phyloP scores from a whole-genome alignment of 2,797 vertebrate genomes.

The Chiloscyllium punctatum region DNA sequence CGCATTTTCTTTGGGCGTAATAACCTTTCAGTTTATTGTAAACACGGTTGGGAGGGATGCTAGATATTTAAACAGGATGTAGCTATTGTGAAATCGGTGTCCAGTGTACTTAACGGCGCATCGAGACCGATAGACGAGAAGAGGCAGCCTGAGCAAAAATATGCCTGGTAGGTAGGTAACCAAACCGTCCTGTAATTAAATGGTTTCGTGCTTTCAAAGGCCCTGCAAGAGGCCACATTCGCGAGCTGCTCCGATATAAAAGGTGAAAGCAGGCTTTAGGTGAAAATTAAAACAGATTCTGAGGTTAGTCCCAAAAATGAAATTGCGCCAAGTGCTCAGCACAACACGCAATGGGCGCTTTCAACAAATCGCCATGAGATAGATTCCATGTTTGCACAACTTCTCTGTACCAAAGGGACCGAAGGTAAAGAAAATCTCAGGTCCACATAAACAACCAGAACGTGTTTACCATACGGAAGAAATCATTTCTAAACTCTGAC shows the following conservation, averaged over 20 bases:
- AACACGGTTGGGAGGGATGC: conserved; percentile 29
- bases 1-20: conserved; percentile 37
- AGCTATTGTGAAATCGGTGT: conserved; percentile 2
- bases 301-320: neutral
- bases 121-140: neutral
- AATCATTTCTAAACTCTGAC: neutral
- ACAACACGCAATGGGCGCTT: neutral
- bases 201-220: conserved; percentile 5
- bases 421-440: neutral
- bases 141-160: neutral
- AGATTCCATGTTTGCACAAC: neutral
- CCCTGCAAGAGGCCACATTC: neutral
- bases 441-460: neutral
- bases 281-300: neutral
- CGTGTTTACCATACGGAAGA: neutral
- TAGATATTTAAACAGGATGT: conserved; percentile 22
- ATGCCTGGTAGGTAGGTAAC: conserved; percentile 7
- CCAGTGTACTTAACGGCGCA: neutral
- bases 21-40: conserved; percentile 37
- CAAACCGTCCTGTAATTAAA: conserved; percentile 18
- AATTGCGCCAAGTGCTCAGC: neutral
- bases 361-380: neutral
- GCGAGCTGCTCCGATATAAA: neutral
- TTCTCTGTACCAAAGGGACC: neutral
- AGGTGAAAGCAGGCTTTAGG: neutral